Percentiles rank a stretch among this genome's conserved stretches.
These are phyloP conservation scores for Batillaria attramentaria DNA, from an alignment of 1,140 invertebrate species.

Conservation along the genomic window DNA sequence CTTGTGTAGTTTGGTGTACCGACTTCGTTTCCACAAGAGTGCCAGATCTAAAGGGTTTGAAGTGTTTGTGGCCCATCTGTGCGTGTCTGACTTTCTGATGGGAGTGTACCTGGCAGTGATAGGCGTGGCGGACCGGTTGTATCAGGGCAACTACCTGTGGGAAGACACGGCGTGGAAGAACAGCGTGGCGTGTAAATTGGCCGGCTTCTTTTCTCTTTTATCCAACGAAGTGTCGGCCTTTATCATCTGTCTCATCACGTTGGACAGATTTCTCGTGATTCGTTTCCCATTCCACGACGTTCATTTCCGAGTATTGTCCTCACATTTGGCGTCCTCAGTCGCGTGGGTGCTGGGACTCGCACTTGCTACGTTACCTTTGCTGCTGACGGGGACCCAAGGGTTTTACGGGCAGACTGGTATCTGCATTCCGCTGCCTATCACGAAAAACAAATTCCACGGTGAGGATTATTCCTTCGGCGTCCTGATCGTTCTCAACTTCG, in stretches of 20 bases:
- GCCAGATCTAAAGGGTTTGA: background rate
- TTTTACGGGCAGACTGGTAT: conserved; percentile 49
- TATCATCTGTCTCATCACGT: background rate
- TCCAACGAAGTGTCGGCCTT: background rate
- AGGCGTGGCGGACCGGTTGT: background rate
- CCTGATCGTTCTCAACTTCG: conserved; percentile 46
- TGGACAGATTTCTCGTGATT: conserved; percentile 55
- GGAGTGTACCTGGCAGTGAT: background rate
- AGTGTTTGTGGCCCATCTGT: background rate
- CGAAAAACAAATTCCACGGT: conserved; percentile 24
- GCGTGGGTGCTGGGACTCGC: conserved; percentile 37
- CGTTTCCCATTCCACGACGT: conserved; percentile 52
- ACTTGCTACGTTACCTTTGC: conserved; percentile 32
- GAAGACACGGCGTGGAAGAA: background rate
- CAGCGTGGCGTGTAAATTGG: background rate
- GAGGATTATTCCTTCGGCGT: conserved; percentile 44
- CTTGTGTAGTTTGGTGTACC: background rate
- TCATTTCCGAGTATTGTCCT: conserved; percentile 32
- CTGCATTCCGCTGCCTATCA: conserved; percentile 48
- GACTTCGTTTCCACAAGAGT: too few species aligned
- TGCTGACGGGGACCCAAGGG: conserved; percentile 16
- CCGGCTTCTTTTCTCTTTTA: background rate
- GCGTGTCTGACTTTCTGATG: conserved; percentile 6
- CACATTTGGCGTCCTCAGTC: background rate
- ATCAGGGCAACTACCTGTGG: background rate